A percentile compares a stretch with the other conserved stretches of the same genome.
Conservation (phyloP, 2,888 invertebrate species). For the Acrobasis repandana region DNA sequence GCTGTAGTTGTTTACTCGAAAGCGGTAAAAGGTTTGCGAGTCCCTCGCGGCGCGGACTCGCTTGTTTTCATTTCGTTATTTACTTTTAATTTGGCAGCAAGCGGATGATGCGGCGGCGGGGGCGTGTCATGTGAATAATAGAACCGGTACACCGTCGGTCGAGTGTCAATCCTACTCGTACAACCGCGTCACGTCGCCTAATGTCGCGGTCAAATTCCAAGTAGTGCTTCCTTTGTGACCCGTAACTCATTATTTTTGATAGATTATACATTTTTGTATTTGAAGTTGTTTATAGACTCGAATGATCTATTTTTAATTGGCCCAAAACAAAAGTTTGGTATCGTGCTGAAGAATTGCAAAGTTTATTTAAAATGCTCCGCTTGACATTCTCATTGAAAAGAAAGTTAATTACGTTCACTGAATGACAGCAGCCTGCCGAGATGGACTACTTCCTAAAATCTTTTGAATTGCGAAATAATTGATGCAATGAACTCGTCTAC, state of each 20-base stretch:
- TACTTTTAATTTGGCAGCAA: slow-evolving; percentile 83
- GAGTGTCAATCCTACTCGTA: slow-evolving; percentile 37
- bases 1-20: slow-evolving; percentile 76
- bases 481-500: slow-evolving; percentile 45
- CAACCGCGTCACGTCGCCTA: slow-evolving; percentile 38
- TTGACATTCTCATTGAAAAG: slow-evolving; percentile 57
- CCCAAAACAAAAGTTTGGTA: slow-evolving; percentile 8
- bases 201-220: slow-evolving; percentile 12
- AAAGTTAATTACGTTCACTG: slow-evolving; percentile 67
- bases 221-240: background rate
- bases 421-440: slow-evolving; percentile 62
- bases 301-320: slow-evolving; percentile 4
- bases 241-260: background rate
- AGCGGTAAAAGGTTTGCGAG: slow-evolving; percentile 82
- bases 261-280: background rate
- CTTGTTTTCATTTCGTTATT: slow-evolving; percentile 83
- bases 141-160: slow-evolving; percentile 61
- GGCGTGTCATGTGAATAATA: slow-evolving; percentile 78
- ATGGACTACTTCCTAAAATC: slow-evolving; percentile 58
- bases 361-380: slow-evolving; percentile 58
- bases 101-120: slow-evolving; percentile 75
- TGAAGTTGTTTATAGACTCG: background rate
- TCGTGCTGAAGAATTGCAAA: slow-evolving; percentile 38
- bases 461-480: slow-evolving; percentile 64
- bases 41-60: slow-evolving; percentile 72